Conservation (phyloP, 2,113 vertebrate species). For the Percopsis transmontana region DNA sequence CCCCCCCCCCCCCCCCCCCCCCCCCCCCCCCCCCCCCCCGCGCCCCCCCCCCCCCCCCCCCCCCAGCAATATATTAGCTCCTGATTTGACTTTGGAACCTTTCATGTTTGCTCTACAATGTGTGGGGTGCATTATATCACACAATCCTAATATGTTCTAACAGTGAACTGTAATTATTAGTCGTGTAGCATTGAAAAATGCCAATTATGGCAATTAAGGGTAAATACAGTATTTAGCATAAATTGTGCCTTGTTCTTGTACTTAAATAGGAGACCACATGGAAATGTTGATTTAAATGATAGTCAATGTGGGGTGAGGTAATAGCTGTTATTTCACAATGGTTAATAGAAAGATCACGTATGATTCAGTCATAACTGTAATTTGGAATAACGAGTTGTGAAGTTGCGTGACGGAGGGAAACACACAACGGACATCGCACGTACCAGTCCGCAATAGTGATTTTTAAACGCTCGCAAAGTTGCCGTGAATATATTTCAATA, state of each 20-base stretch:
- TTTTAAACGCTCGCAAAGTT: background rate
- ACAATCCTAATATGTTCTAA: constrained; percentile 56
- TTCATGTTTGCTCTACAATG: constrained; percentile 31
- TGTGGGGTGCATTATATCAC: constrained; percentile 42
- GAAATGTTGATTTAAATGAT: constrained; percentile 56
- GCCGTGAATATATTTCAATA: background rate
- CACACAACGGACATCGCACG: constrained; percentile 6
- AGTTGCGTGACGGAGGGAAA: constrained; percentile 35
- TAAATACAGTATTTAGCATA: constrained; percentile 72
- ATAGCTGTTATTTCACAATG: constrained; percentile 52
- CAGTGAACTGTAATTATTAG: constrained; percentile 58
- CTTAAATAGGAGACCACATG: constrained; percentile 44
- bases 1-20: too few relatives aligned
- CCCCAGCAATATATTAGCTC: constrained; percentile 12
- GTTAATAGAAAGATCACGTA: constrained; percentile 53
- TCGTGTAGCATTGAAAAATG: constrained; percentile 57
- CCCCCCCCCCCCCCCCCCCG: too few relatives aligned
- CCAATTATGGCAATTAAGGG: constrained; percentile 72
- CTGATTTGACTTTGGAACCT: constrained; percentile 13
- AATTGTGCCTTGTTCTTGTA: constrained; percentile 56
- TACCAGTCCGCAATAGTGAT: background rate
- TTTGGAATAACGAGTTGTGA: constrained; percentile 51
- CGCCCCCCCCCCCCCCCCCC: too few relatives aligned
- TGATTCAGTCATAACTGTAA: constrained; percentile 50
- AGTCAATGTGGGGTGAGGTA: constrained; percentile 42